These are phyloP conservation scores for Pachypanchax playfairii DNA, from an alignment of 2,113 vertebrate species.

Conservation along the genomic window DNA sequence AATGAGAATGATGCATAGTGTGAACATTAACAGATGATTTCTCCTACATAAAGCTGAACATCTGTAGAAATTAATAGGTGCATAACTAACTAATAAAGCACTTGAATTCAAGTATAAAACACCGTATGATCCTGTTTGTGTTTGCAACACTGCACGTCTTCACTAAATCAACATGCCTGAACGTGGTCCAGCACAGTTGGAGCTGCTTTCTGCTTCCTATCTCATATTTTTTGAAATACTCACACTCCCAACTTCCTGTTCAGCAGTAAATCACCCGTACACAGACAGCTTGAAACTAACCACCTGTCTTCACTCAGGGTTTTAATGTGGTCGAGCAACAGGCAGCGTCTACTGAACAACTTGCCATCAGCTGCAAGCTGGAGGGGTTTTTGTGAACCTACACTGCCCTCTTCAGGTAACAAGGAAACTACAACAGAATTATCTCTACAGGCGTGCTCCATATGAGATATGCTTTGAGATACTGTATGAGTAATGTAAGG, in stretches of 20 bases:
- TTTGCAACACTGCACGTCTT: constrained; percentile 22
- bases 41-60: too few relatives aligned
- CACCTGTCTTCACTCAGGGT: constrained; percentile 5
- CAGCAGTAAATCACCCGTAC: constrained; percentile 1
- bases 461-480: too few relatives aligned
- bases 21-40: too few relatives aligned
- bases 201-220: neutral
- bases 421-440: constrained; percentile 1
- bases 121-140: neutral
- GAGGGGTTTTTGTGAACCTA: constrained; percentile 19
- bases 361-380: neutral
- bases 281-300: neutral
- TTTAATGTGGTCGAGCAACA: constrained; percentile 1
- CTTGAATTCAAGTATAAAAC: neutral
- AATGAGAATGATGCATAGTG: too few relatives aligned
- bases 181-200: neutral
- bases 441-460: neutral
- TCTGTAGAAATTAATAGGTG: neutral
- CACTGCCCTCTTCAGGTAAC: constrained; percentile 54
- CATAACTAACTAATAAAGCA: neutral
- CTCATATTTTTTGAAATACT: neutral
- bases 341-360: constrained; percentile 32
- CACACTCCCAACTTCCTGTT: neutral
- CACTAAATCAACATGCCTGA: neutral
- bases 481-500: constrained; percentile 19